Evolutionary conservation across 2,113 vertebrate species (phyloP).

Genomic region (Parus major): DNA sequence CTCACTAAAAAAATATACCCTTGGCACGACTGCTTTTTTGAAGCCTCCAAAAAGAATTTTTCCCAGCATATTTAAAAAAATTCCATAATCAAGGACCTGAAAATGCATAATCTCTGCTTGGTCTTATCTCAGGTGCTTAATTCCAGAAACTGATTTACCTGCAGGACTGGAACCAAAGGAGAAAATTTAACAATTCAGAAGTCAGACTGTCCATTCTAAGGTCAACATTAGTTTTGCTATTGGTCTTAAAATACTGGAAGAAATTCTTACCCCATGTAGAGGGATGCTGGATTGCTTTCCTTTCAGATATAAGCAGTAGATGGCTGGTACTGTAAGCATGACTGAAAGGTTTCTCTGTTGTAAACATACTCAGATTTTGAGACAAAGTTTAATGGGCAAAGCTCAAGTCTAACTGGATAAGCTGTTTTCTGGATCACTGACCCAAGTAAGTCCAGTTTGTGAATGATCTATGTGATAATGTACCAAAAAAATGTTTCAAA

Average conservation of each 20-base stretch:
- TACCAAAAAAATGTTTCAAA: background rate
- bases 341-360: background rate
- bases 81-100: background rate
- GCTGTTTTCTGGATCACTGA: background rate
- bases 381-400: background rate
- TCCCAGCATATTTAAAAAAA: background rate
- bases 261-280: background rate
- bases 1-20: background rate
- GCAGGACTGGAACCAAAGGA: background rate
- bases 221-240: background rate
- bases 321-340: background rate
- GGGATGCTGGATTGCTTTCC: background rate
- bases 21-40: background rate
- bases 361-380: conserved; percentile 13
- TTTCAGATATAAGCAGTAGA: background rate
- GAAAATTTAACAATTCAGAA: background rate
- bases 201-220: background rate
- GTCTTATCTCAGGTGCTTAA: background rate
- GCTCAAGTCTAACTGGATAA: background rate
- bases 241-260: background rate
- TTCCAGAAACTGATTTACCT: background rate
- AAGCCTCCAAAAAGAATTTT: background rate
- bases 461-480: background rate
- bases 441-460: background rate
- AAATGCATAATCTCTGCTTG: background rate